Base-by-base conservation (phyloP, 2,797 vertebrate species). In the Fundulus diaphanus region DNA sequence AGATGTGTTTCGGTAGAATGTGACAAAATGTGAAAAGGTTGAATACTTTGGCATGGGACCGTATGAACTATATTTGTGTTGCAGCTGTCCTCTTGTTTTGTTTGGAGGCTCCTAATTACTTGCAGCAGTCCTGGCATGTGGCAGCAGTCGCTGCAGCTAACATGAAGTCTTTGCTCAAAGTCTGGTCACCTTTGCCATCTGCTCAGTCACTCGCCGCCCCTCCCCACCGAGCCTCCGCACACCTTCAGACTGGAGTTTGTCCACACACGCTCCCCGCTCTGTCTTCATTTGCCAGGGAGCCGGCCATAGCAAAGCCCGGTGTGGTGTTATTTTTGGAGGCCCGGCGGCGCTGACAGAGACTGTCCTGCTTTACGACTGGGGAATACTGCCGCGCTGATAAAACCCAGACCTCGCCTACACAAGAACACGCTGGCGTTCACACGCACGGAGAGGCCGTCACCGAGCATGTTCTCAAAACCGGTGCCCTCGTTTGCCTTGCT, bases 281-380 rank as follows among this genome's bases (percentile, higher is more conserved):
- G 72, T 86, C 88, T 90, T 88, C 89, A 89, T 93, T 90, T 90
- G 86, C 88, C 1, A 37, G 59, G 76, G 73, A 72, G 88, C 75
- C 9, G 29, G 80, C 91, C 90, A 92, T 93, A 88, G 92, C 76
- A 89, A 91, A 92, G 91, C 88, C 90, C 87, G 91, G 86, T 91
- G 87, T 92, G 86, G 87, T 93, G 91, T 92, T 92, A 88, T 92
- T 92, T n/a, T 84, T 87, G 88, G 91, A 90, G 88, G 78, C 85
- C 91, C 88, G 87, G 82, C 85, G 80, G 87, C 56, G 37, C 44
- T 76, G 81, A 86, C 88, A 84, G 83, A 88, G 87, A 88, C 92
- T 90, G 90, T 92, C 88, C 68, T 80, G 74, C 79, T 87, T 89
- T 83, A 90, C 78, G 83, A 77, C 73, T 85, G 70, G 73, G 84